Evolutionary conservation across 2,113 vertebrate genomes (phyloP).

Genomic region (Glaucomys volans): DNA sequence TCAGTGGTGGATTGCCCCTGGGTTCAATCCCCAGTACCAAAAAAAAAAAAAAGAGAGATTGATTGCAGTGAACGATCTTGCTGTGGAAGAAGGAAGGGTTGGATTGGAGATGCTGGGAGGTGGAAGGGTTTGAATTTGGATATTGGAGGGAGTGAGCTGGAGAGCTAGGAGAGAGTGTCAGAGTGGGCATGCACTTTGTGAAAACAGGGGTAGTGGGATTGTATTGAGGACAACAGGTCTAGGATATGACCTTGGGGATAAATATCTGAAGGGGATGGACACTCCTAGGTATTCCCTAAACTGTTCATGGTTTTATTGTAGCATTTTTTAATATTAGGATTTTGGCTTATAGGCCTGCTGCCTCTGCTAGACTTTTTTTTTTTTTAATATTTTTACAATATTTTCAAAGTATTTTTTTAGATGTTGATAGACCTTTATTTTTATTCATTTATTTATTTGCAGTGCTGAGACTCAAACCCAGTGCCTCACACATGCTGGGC

Average conservation of each 20-base stretch:
- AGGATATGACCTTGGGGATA: not conserved
- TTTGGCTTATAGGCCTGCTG: not conserved
- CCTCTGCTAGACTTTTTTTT: not conserved
- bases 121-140: not conserved
- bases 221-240: not conserved
- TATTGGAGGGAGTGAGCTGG: too few species aligned
- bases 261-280: not conserved
- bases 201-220: not conserved
- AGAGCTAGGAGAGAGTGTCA: not conserved
- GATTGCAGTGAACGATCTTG: not conserved
- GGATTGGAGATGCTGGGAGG: not conserved
- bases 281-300: not conserved
- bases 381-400: too few species aligned
- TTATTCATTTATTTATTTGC: too few species aligned
- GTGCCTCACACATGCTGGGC: too few species aligned
- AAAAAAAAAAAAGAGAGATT: too few species aligned
- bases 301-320: not conserved
- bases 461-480: too few species aligned
- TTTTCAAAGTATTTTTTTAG: too few species aligned
- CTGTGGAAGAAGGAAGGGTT: not conserved
- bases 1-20: too few species aligned
- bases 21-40: too few species aligned
- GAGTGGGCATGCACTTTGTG: rapidly evolving
- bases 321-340: not conserved
- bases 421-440: too few species aligned